phyloP scores from a whole-genome alignment of 2,113 vertebrate genomes.

The Catharus fuscescens region DNA sequence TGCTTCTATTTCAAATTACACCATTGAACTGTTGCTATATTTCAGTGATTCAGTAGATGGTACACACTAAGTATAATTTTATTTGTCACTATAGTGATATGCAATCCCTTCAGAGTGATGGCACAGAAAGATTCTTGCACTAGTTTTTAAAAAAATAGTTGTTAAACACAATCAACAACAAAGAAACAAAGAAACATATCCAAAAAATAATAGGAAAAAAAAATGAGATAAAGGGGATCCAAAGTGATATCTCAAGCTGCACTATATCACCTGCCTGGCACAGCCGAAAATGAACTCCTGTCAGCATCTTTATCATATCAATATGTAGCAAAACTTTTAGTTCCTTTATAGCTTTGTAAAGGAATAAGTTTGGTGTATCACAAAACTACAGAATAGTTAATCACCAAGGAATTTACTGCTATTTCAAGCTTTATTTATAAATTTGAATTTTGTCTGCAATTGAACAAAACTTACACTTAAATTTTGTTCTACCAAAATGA shows the following conservation, averaged over 20 bases:
- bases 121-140: neutral
- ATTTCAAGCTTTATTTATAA: neutral
- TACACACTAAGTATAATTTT: neutral
- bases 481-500: neutral
- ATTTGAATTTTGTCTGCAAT: neutral
- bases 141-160: neutral
- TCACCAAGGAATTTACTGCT: neutral
- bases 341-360: neutral
- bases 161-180: neutral
- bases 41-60: neutral
- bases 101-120: neutral
- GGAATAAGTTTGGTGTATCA: neutral
- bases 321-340: neutral
- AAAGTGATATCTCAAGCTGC: neutral
- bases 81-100: neutral
- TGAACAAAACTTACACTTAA: neutral
- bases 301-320: accelerated
- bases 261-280: neutral
- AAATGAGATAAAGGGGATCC: neutral
- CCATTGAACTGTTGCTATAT: neutral
- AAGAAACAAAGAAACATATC: neutral
- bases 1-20: neutral
- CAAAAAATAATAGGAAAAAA: accelerated
- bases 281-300: neutral
- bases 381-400: neutral